Evolutionary conservation across 2,113 vertebrate genomes (phyloP).

Genomic region (Percina caprodes): DNA sequence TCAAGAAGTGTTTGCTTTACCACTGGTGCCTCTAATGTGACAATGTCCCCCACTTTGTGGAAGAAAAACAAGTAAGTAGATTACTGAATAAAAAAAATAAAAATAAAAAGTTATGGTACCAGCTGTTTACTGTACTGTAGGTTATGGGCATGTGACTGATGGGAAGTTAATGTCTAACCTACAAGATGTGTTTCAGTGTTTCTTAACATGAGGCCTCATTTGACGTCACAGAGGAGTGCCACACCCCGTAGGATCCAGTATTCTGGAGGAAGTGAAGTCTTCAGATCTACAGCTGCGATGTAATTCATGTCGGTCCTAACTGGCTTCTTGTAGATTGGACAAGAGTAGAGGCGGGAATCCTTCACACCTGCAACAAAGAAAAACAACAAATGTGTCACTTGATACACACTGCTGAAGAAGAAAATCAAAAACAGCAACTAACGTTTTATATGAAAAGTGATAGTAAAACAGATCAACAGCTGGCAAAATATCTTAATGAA

Average conservation of each 20-base stretch:
- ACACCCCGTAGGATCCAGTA: slow-evolving; percentile 95
- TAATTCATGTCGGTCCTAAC: slow-evolving; percentile 91
- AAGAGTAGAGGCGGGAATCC: slow-evolving; percentile 89
- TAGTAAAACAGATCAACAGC: slow-evolving; percentile 12
- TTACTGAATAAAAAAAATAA: neutral
- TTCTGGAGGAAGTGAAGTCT: slow-evolving; percentile 87
- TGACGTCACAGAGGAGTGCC: slow-evolving; percentile 94
- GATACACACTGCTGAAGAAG: neutral
- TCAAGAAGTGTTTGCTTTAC: neutral
- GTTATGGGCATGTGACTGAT: neutral
- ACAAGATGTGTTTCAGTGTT: neutral
- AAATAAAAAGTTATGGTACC: neutral
- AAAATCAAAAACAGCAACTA: neutral
- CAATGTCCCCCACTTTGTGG: neutral
- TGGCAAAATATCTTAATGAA: slow-evolving; percentile 12
- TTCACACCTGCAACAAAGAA: slow-evolving; percentile 80
- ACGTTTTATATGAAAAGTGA: neutral
- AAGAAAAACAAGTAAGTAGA: neutral
- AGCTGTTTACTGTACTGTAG: neutral
- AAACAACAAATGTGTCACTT: slow-evolving; percentile 1
- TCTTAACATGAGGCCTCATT: slow-evolving; percentile 74
- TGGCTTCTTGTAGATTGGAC: slow-evolving; percentile 94
- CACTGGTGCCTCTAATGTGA: neutral
- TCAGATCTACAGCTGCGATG: slow-evolving; percentile 90
- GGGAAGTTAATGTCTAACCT: neutral